phyloP scores from a whole-genome alignment of 2,888 invertebrate genomes.

The Tricholauxania praeusta region DNA sequence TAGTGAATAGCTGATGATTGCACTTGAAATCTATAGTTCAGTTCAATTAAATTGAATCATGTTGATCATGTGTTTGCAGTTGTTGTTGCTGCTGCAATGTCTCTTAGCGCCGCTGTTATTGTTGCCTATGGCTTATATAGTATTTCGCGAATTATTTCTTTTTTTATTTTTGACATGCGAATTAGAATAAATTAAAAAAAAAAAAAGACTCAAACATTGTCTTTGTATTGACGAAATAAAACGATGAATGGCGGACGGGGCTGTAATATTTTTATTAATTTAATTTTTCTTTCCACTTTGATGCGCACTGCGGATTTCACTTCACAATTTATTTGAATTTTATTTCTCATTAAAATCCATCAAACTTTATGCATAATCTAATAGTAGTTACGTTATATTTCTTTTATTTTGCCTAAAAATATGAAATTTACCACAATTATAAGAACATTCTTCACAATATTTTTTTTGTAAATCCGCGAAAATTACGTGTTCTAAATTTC shows the following conservation, averaged over 20 bases:
- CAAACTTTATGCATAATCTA: neutral
- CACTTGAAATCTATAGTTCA: slow-evolving; percentile 14
- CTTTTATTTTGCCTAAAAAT: neutral
- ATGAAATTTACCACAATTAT: slow-evolving; percentile 30
- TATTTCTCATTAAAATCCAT: neutral
- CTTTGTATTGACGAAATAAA: neutral
- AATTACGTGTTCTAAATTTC: slow-evolving; percentile 32
- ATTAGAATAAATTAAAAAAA: neutral
- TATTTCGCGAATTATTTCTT: slow-evolving; percentile 6
- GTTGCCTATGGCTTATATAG: neutral
- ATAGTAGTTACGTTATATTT: neutral
- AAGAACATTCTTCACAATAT: slow-evolving; percentile 15
- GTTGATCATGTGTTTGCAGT: slow-evolving; percentile 15
- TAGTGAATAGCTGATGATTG: neutral
- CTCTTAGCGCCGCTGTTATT: neutral
- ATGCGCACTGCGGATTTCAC: slow-evolving; percentile 21
- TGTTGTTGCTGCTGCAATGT: neutral
- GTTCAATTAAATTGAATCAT: neutral
- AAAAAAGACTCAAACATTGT: slow-evolving; percentile 5
- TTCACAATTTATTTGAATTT: neutral
- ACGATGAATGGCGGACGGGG: slow-evolving; percentile 20
- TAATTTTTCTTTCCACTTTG: neutral
- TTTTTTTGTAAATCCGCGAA: slow-evolving; percentile 15
- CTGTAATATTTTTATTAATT: slow-evolving; percentile 22
- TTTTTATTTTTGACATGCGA: slow-evolving; percentile 6